Evolutionary conservation across 2,113 vertebrate genomes (phyloP), one percentile per base, ranked within the genome.

Genomic region (Diglossa brunneiventris): DNA sequence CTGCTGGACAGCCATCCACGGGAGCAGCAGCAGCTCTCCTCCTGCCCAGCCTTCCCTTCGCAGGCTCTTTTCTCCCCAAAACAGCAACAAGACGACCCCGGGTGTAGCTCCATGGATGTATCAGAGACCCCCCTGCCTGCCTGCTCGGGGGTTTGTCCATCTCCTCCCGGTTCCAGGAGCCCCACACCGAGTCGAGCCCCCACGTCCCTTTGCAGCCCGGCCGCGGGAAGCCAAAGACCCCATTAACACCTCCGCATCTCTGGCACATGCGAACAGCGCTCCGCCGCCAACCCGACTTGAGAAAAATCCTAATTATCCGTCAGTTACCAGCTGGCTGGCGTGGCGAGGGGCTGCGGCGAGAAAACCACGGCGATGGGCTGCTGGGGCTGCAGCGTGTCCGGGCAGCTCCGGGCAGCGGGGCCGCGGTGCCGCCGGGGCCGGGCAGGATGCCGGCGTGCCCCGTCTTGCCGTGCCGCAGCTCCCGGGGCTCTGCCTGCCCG

Each of bases 271-370:
- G 41, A 5, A 4, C 5, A 6, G 66, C 9, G 37, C 41, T 28
- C 66, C 6, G 9, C 56, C 44, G 76, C 95, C 74, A 89, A 19
- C 12, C 67, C 47, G 26, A 94, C 96, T 96, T 94, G 97, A 97
- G 97, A 97, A 96, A 97, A 97, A 97, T 87, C 89, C 82, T 97
- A 88, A 97, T 98, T 98, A 97, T 97, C 98, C 91, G 79, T 64
- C 97, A 87, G 97, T 98, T 98, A 97, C 97, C 98, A 97, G 97
- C 91, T 90, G 91, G 90, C 90, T 8, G 10, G 85, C 26, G 59
- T 55, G 95, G 96, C 4, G 5, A 92, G 95, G 95, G 96, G 83
- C 76, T 39, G 94, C 77, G 24, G 83, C 30, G 37, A 41, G 92
- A 80, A 78, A 70, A 76, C 35, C 80, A 77, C 72, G 21, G 37